phyloP scores from a whole-genome alignment of 2,888 invertebrate genomes.

The Chouioia cunea region DNA sequence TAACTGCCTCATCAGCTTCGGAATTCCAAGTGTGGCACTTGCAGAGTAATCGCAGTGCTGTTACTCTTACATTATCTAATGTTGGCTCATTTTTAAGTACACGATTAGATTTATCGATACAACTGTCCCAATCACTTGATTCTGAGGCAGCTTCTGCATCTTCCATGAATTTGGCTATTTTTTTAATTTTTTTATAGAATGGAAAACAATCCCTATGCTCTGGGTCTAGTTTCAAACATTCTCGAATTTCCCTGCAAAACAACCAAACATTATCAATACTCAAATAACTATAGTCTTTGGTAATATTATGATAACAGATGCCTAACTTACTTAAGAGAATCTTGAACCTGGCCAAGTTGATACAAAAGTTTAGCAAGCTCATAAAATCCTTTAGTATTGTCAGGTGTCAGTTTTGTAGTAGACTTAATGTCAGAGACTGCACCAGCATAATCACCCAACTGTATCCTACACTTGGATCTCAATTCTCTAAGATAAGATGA shows the following conservation, averaged over 20 bases:
- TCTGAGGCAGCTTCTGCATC: constrained; percentile 76
- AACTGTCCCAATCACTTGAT: constrained; percentile 76
- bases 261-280: constrained; percentile 1
- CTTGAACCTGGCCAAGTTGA: constrained; percentile 90
- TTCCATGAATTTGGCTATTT: constrained; percentile 84
- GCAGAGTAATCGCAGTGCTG: constrained; percentile 84
- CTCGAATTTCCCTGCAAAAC: constrained; percentile 83
- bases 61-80: constrained; percentile 78
- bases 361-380: constrained; percentile 90
- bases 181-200: constrained; percentile 95
- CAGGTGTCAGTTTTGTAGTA: constrained; percentile 90
- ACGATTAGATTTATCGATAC: constrained; percentile 78
- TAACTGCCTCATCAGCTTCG: constrained; percentile 79
- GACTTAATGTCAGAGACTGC: constrained; percentile 93
- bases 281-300: background rate
- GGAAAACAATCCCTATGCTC: constrained; percentile 97
- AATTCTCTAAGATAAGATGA: constrained; percentile 84
- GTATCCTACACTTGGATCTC: constrained; percentile 87
- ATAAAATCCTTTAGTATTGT: constrained; percentile 89
- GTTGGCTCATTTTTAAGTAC: constrained; percentile 79
- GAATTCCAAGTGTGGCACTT: constrained; percentile 82
- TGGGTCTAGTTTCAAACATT: constrained; percentile 96
- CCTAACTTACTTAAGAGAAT: constrained; percentile 80
- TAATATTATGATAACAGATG: background rate
- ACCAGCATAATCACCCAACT: constrained; percentile 81